Base-by-base conservation (phyloP, 2,113 vertebrate genomes). In the Cephalopholis sonnerati region DNA sequence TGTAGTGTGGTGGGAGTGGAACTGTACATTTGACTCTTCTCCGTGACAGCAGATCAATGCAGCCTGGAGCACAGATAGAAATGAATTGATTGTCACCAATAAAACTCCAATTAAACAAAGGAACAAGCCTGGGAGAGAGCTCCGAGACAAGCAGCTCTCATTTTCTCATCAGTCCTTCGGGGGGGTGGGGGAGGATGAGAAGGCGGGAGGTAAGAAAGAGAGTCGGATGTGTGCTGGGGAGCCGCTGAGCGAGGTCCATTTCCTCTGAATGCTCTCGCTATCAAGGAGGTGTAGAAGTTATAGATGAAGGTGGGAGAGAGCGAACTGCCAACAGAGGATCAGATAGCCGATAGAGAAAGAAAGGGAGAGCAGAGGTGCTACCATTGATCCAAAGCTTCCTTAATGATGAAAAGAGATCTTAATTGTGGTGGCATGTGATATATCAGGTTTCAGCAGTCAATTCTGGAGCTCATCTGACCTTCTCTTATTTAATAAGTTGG, bases 101-200 rank as follows among this genome's bases (percentile, higher is more conserved):
- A 95, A 95, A 95, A 95, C 91, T 95, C 94, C 94, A 96, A 95
- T 96, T 95, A 96, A 93, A 95, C 88, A 92, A 92, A 91, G 74
- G 86, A 95, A 93, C 87, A 91, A 86, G 83, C 67, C 88, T 73
- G 36, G 64, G 83, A 92, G 91, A 91, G 83, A 53, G 82, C 75
- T 87, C 50, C 0, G 22, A 90, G 91, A 87, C 82, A 73, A 78
- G 87, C 79, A 46, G 75, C 89, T 84, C 90, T 94, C 91, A 90
- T 94, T 85, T 86, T 87, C 87, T 82, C 93, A 91, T 94, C 89
- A 77, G 76, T 94, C 92, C 92, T 91, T 10, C 0, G 62, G 64
- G 83, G 50, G 13, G 44, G 12, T 9, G 57, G 66, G 63, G 50
- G 11, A 15, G 67, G 24, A n/a, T 12, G 55, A 54, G 44, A 46